Conservation (phyloP, 2,113 vertebrate species). For the Aldabrachelys gigantea region DNA sequence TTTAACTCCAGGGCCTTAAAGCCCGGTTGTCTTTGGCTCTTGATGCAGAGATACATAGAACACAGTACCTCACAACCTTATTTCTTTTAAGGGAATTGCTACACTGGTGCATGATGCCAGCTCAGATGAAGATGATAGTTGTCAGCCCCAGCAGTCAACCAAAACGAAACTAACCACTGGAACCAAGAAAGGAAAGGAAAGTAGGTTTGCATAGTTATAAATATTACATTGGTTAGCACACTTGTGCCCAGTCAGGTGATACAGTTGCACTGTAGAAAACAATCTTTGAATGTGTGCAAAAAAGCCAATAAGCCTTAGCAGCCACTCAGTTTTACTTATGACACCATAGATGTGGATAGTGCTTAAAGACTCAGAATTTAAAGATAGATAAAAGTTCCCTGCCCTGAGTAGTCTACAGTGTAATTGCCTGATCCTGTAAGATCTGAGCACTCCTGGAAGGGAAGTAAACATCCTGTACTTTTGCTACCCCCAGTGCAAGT, state of each 20-base stretch:
- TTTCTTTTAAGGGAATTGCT: slow-evolving; percentile 72
- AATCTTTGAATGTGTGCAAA: background rate
- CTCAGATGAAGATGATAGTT: slow-evolving; percentile 64
- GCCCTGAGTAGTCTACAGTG: background rate
- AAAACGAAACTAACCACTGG: slow-evolving; percentile 52
- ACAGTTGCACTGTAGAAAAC: background rate
- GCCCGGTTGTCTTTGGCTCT: background rate
- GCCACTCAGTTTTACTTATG: background rate
- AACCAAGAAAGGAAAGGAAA: slow-evolving; percentile 56
- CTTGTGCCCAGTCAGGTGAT: background rate
- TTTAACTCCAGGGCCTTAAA: background rate
- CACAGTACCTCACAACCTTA: slow-evolving; percentile 17
- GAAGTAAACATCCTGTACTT: background rate
- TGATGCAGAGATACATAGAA: background rate
- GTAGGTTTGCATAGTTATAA: slow-evolving; percentile 65
- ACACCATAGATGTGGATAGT: background rate
- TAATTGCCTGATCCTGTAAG: background rate
- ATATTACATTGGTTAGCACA: background rate
- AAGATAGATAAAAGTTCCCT: background rate
- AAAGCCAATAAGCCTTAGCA: background rate
- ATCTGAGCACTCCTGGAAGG: background rate
- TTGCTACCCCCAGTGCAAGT: background rate
- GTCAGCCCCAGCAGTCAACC: slow-evolving; percentile 44
- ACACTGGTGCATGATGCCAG: slow-evolving; percentile 41
- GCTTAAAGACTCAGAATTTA: background rate